phyloP scores from a whole-genome alignment of 2,797 vertebrate genomes.

The Eleutherodactylus coqui region DNA sequence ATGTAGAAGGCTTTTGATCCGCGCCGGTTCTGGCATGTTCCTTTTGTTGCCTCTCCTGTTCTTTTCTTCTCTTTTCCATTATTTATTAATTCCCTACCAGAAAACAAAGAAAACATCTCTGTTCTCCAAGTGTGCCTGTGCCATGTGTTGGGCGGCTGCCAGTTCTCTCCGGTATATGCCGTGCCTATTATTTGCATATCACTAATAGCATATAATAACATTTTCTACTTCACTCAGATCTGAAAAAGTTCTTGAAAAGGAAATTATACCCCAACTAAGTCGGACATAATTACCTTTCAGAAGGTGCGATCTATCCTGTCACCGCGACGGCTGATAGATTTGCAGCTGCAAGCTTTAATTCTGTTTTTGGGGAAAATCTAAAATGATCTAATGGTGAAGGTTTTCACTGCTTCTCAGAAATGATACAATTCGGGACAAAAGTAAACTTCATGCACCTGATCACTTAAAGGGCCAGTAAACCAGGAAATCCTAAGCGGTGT shows the following conservation, averaged over 20 bases:
- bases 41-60: background rate
- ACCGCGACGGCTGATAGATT: background rate
- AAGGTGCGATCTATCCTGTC: conserved; percentile 44
- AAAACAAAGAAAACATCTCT: conserved; percentile 1
- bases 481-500: background rate
- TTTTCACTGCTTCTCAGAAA: background rate
- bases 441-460: background rate
- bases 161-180: background rate
- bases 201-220: conserved; percentile 40
- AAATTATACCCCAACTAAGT: conserved; percentile 48
- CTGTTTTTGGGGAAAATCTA: background rate
- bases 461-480: background rate
- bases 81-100: background rate
- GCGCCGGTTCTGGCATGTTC: no score
- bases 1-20: background rate
- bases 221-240: conserved; percentile 27
- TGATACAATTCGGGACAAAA: background rate
- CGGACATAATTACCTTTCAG: conserved; percentile 49
- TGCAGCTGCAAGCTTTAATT: conserved; percentile 27
- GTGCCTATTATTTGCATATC: conserved; percentile 43
- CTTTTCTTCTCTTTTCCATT: background rate
- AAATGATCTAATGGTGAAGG: background rate
- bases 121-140: background rate
- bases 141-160: background rate
- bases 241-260: conserved; percentile 33